A percentile compares a stretch with the other conserved stretches of the same genome.
phyloP scores from a whole-genome alignment of 2,797 vertebrate genomes.

The Scleropages formosus region DNA sequence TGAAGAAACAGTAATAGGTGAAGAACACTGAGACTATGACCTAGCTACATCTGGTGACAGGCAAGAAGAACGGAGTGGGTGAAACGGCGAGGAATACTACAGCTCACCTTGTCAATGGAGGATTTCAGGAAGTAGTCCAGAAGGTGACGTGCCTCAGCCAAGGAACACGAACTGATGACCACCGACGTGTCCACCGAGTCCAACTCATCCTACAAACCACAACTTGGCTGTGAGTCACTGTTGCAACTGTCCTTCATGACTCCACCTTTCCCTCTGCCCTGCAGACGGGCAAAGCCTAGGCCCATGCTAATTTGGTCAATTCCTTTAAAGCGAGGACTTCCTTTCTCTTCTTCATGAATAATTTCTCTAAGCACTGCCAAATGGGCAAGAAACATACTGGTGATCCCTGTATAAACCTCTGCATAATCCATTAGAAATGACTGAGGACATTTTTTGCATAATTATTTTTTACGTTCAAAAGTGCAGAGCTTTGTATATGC shows the following conservation, averaged over 20 bases:
- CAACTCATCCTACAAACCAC: slow-evolving; percentile 81
- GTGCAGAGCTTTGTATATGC: too few species aligned
- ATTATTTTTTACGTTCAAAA: too few species aligned
- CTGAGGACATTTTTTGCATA: too few species aligned
- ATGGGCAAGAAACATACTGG: neutral
- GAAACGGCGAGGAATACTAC: too few species aligned
- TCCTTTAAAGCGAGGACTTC: slow-evolving; percentile 22
- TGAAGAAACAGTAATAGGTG: neutral
- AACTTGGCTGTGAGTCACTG: neutral
- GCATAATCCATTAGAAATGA: neutral
- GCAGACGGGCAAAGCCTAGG: neutral
- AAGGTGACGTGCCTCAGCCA: slow-evolving; percentile 91
- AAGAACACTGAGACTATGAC: neutral
- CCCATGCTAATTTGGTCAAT: neutral
- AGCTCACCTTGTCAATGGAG: slow-evolving; percentile 87
- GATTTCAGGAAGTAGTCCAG: slow-evolving; percentile 95
- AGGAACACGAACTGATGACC: slow-evolving; percentile 95
- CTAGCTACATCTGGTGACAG: neutral
- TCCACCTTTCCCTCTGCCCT: neutral
- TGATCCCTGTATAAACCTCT: too few species aligned
- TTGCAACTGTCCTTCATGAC: neutral
- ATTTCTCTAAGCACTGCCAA: slow-evolving; percentile 14
- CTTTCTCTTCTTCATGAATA: neutral
- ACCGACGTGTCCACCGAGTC: slow-evolving; percentile 94
- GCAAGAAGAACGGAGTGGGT: fast-evolving